A percentile compares a stretch with the other conserved stretches of the same genome.
These are phyloP conservation scores for Gavia stellata DNA, from an alignment of 2,113 vertebrate species.

Conservation along the genomic window DNA sequence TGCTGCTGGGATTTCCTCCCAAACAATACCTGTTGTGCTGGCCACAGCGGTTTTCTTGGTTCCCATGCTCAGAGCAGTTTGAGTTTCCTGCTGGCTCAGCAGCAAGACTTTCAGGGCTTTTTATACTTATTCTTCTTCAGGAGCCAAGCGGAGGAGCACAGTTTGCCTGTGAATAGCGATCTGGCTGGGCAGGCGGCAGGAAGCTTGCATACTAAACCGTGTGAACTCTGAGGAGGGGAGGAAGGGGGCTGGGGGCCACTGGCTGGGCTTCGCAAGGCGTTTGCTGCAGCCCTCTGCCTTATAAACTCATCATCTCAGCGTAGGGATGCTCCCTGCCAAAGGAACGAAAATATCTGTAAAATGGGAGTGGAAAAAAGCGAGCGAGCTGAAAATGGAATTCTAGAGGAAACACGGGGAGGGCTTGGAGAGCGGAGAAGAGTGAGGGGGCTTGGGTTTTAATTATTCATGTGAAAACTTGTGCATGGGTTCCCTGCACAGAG, in stretches of 20 bases:
- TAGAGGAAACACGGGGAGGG: not conserved
- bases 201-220: conserved; percentile 18
- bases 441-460: not conserved
- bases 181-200: conserved; percentile 27
- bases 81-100: conserved; percentile 51
- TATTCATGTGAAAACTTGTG: not conserved
- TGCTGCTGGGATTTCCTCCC: conserved; percentile 42
- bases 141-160: not conserved
- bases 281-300: not conserved
- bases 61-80: conserved; percentile 40
- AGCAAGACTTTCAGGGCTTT: conserved; percentile 45
- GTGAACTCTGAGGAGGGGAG: conserved; percentile 5
- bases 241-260: not conserved
- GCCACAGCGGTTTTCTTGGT: not conserved
- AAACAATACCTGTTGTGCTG: conserved; percentile 41
- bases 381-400: not conserved
- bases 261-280: not conserved
- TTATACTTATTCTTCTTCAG: conserved; percentile 8
- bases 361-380: not conserved
- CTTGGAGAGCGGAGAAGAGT: not conserved
- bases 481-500: rapidly evolving
- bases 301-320: not conserved
- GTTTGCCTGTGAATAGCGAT: conserved; percentile 50
- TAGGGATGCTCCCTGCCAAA: not conserved
- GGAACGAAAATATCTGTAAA: not conserved